phyloP scores from a whole-genome alignment of 2,797 vertebrate species.

The Tenualosa thibaudeaui region DNA sequence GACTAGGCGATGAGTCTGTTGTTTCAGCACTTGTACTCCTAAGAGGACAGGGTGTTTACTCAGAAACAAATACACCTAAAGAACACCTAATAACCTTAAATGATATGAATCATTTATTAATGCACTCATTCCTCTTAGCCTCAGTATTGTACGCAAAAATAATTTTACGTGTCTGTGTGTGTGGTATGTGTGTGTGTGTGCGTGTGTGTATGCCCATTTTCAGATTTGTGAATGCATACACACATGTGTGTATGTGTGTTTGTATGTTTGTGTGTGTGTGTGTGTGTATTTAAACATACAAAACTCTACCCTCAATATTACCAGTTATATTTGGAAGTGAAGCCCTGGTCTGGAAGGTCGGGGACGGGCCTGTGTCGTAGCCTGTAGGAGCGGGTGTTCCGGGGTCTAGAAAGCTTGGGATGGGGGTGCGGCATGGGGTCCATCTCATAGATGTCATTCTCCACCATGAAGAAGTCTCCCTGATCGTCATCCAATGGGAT shows the following conservation, averaged over 20 bases:
- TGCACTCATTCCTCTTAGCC: too few species aligned
- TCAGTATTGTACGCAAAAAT: too few species aligned
- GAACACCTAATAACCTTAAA: too few species aligned
- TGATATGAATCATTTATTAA: too few species aligned
- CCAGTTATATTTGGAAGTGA: constrained; percentile 69
- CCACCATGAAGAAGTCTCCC: constrained; percentile 73
- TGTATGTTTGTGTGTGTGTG: neutral
- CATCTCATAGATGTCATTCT: constrained; percentile 83
- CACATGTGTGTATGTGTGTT: neutral
- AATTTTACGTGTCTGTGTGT: too few species aligned
- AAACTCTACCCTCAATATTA: constrained; percentile 56
- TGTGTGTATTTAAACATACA: neutral
- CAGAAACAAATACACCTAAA: too few species aligned
- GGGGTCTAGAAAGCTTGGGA: constrained; percentile 37
- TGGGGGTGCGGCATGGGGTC: constrained; percentile 30
- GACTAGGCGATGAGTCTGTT: constrained; percentile 22
- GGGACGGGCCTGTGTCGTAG: constrained; percentile 91
- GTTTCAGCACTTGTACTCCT: constrained; percentile 60
- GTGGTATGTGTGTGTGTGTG: too few species aligned
- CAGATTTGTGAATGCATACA: neutral
- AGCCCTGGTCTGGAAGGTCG: constrained; percentile 73
- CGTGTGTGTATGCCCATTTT: too few species aligned
- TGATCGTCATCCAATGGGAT: neutral
- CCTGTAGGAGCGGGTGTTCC: constrained; percentile 77
- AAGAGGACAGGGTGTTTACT: constrained; percentile 31